These are phyloP conservation scores for Trichopoda pennipes DNA, from an alignment of 2,888 invertebrate species.

Conservation along the genomic window DNA sequence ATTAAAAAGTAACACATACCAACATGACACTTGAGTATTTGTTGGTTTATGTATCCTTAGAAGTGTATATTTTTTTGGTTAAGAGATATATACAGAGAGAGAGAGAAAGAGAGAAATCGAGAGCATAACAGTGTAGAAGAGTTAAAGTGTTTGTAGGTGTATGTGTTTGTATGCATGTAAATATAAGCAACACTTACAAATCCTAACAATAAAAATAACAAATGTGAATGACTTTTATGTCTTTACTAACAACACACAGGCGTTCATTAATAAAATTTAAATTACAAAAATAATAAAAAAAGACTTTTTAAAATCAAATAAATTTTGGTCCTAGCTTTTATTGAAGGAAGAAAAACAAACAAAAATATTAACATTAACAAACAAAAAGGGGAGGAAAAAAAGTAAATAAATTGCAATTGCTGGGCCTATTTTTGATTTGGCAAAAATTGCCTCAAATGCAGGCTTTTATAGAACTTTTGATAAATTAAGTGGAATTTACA, in stretches of 20 bases:
- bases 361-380: not conserved
- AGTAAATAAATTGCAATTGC: conserved; percentile 13
- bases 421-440: not conserved
- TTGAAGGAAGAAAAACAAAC: not conserved
- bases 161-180: conserved; percentile 27
- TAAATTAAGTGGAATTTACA: not conserved
- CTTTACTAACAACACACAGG: conserved; percentile 25
- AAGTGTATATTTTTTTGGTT: conserved; percentile 28
- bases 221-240: conserved; percentile 62
- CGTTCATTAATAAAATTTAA: conserved; percentile 40
- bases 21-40: conserved; percentile 29
- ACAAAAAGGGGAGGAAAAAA: conserved; percentile 35
- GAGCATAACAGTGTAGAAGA: conserved; percentile 25
- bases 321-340: not conserved
- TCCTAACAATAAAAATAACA: conserved; percentile 62
- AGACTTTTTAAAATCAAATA: conserved; percentile 27
- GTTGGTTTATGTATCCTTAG: conserved; percentile 4
- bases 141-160: conserved; percentile 32
- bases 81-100: conserved; percentile 15
- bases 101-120: conserved; percentile 14
- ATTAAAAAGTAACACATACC: conserved; percentile 42
- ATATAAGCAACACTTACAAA: conserved; percentile 42
- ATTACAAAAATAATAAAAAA: conserved; percentile 29
- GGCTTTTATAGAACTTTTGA: not conserved
- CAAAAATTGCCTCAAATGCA: conserved; percentile 3